phyloP scores from a whole-genome alignment of 2,888 invertebrate species.

The Drosophila cognata region DNA sequence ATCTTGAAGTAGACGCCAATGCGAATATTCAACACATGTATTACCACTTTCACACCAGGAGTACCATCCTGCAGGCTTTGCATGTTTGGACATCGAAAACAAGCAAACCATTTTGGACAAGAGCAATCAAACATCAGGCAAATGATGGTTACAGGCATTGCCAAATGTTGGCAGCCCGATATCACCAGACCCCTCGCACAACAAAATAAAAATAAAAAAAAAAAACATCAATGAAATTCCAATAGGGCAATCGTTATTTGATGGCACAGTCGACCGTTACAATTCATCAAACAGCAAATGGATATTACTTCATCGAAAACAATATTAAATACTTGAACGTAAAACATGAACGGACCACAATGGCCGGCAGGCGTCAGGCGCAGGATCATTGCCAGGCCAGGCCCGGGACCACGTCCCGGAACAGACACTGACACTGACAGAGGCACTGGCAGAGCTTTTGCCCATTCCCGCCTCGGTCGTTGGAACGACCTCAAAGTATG shows the following conservation, averaged over 20 bases:
- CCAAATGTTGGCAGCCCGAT: constrained; percentile 15
- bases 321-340: constrained; percentile 79
- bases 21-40: constrained; percentile 28
- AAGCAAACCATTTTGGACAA: constrained; percentile 19
- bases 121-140: constrained; percentile 38
- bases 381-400: constrained; percentile 20
- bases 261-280: constrained; percentile 64
- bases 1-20: neutral
- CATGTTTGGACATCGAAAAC: constrained; percentile 25
- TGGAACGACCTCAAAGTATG: constrained; percentile 69
- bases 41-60: constrained; percentile 40
- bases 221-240: constrained; percentile 65
- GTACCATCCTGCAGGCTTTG: constrained; percentile 14
- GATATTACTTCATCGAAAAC: constrained; percentile 79
- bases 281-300: constrained; percentile 78
- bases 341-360: constrained; percentile 51
- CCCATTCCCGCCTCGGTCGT: constrained; percentile 11
- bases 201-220: neutral
- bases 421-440: constrained; percentile 18
- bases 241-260: constrained; percentile 63
- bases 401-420: constrained; percentile 11
- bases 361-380: constrained; percentile 28
- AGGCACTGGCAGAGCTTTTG: neutral
- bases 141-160: constrained; percentile 22
- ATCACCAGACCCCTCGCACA: neutral